phyloP scores from a whole-genome alignment of 2,888 invertebrate genomes.

The Tetranychus truncatus region DNA sequence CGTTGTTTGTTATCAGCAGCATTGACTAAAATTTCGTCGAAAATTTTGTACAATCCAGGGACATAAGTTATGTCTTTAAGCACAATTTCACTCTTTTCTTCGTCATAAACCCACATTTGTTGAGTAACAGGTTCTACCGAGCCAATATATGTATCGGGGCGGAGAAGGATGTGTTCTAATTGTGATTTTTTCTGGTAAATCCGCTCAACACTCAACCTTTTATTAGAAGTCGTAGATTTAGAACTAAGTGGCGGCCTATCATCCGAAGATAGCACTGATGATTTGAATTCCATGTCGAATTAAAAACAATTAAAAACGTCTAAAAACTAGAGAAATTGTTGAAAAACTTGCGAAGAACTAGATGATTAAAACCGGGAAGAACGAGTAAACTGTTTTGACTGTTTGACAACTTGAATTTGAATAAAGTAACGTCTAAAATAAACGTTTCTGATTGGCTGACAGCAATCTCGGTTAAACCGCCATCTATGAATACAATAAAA shows the following conservation, averaged over 20 bases:
- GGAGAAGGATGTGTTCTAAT: conserved; percentile 83
- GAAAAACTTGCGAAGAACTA: too few species aligned
- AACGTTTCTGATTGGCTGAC: too few species aligned
- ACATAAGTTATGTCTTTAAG: conserved; percentile 75
- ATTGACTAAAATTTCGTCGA: conserved; percentile 97
- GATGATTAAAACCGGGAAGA: too few species aligned
- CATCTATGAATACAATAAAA: too few species aligned
- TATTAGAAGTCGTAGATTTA: background rate
- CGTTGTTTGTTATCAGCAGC: conserved; percentile 95
- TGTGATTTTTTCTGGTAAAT: conserved; percentile 98
- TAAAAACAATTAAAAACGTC: too few species aligned
- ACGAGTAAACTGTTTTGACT: too few species aligned
- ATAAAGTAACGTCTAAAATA: too few species aligned
- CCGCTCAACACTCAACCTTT: conserved; percentile 51
- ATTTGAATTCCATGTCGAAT: too few species aligned
- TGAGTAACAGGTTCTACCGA: conserved; percentile 36
- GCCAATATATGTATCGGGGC: conserved; percentile 97
- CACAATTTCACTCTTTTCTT: conserved; percentile 51
- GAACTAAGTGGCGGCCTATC: background rate
- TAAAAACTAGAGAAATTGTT: too few species aligned
- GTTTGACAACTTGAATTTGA: too few species aligned
- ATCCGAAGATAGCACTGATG: background rate
- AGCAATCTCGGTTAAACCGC: too few species aligned
- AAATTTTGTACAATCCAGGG: conserved; percentile 95
- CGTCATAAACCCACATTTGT: conserved; percentile 77